Conservation (phyloP, 2,113 vertebrate species). For the Pachypanchax playfairii region DNA sequence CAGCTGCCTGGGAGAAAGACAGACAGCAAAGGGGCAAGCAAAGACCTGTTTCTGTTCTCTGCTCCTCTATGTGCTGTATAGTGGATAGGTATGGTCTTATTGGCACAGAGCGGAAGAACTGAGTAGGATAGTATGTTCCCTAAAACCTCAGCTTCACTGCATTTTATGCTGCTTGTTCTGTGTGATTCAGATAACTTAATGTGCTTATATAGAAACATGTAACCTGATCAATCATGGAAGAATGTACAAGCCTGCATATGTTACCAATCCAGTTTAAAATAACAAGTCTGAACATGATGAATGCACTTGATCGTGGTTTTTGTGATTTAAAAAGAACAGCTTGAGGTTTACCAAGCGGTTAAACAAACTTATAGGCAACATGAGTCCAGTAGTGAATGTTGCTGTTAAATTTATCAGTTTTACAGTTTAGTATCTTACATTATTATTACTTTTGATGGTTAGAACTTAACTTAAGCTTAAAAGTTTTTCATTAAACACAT, state of each 20-base stretch:
- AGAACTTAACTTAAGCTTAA: too few species aligned
- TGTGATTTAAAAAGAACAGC: too few species aligned
- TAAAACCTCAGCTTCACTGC: constrained; percentile 3
- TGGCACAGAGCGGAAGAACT: constrained; percentile 12
- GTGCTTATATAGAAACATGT: background rate
- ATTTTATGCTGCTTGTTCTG: background rate
- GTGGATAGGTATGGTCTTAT: constrained; percentile 42
- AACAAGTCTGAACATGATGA: constrained; percentile 27
- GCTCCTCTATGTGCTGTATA: constrained; percentile 40
- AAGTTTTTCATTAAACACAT: too few species aligned
- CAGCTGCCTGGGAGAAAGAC: constrained; percentile 55
- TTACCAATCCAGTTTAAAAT: constrained; percentile 17
- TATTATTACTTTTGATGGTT: too few species aligned
- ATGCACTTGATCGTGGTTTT: background rate
- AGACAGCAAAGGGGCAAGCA: constrained; percentile 68
- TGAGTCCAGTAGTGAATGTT: background rate
- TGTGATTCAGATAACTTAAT: constrained; percentile 5
- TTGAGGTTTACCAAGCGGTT: background rate
- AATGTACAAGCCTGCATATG: constrained; percentile 8
- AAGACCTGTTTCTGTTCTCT: constrained; percentile 68
- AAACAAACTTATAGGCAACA: background rate
- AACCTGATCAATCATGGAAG: background rate
- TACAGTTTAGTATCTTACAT: background rate
- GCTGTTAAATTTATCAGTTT: background rate
- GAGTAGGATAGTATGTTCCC: constrained; percentile 10